phyloP scores from a whole-genome alignment of 1,140 invertebrate species.

The Drosophila pectinifera region DNA sequence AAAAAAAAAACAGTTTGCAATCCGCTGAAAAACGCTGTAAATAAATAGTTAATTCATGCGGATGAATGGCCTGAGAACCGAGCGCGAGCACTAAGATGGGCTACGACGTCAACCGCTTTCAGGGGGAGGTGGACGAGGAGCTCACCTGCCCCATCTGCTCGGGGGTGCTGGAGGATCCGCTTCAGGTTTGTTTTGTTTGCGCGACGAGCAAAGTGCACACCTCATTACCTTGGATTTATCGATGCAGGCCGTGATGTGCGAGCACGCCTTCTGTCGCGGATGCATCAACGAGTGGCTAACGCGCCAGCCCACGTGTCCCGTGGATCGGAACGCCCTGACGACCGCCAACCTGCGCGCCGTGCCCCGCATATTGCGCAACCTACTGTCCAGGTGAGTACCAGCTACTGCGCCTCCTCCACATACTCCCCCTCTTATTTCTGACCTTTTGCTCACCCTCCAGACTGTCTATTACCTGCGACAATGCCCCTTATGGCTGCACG shows the following conservation, averaged over 20 bases:
- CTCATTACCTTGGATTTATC: constrained; percentile 10
- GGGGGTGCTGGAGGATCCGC: constrained; percentile 91
- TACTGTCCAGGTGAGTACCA: constrained; percentile 90
- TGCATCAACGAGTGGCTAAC: constrained; percentile 98
- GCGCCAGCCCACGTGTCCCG: constrained; percentile 95
- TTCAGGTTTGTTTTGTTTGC: constrained; percentile 87
- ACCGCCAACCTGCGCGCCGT: constrained; percentile 94
- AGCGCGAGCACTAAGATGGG: constrained; percentile 87
- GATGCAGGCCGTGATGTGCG: constrained; percentile 95
- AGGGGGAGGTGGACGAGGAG: constrained; percentile 93
- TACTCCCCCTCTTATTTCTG: not conserved
- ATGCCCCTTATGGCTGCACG: constrained; percentile 94
- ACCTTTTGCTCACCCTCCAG: constrained; percentile 83
- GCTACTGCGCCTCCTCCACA: not conserved
- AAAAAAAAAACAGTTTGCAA: constrained; percentile 64
- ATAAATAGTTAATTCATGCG: constrained; percentile 40
- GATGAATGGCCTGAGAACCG: constrained; percentile 26
- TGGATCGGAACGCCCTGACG: constrained; percentile 95
- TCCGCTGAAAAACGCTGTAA: constrained; percentile 31
- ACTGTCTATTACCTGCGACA: constrained; percentile 95
- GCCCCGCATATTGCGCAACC: constrained; percentile 95
- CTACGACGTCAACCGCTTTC: constrained; percentile 91
- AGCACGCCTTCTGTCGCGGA: constrained; percentile 97
- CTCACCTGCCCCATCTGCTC: constrained; percentile 93
- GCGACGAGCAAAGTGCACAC: constrained; percentile 13